These are phyloP conservation scores for Ginglymostoma cirratum DNA, from an alignment of 2,113 vertebrate species.

Conservation along the genomic window DNA sequence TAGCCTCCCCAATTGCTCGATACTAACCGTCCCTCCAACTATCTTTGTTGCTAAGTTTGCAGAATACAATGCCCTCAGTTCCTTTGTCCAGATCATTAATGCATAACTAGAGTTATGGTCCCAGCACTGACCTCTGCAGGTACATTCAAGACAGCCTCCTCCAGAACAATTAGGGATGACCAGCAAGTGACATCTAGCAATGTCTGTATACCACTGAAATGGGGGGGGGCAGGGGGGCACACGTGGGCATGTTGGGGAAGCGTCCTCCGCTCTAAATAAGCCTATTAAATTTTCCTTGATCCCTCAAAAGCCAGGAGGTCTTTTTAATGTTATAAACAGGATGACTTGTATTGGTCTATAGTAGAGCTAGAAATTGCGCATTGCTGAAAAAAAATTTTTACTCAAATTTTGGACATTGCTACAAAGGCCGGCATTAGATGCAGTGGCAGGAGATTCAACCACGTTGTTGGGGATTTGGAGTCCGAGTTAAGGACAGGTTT, in stretches of 20 bases:
- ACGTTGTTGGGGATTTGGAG: not conserved
- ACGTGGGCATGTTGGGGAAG: not conserved
- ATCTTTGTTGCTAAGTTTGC: no score
- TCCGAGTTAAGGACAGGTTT: not conserved
- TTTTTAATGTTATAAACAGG: not conserved
- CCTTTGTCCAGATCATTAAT: no score
- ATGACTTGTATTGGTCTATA: not conserved
- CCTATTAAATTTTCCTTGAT: not conserved
- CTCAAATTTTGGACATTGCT: not conserved
- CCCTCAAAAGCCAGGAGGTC: not conserved
- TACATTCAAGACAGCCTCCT: no score
- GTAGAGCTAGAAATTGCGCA: not conserved
- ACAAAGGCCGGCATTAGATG: not conserved
- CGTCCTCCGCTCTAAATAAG: not conserved
- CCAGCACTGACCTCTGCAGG: no score
- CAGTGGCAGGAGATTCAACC: not conserved
- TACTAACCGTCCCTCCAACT: no score
- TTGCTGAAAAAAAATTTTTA: not conserved
- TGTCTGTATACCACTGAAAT: no score
- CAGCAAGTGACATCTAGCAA: no score
- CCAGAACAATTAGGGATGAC: no score
- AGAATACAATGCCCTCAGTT: no score
- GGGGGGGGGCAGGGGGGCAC: no score
- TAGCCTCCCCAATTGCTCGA: no score
- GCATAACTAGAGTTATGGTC: no score